These are phyloP conservation scores for Myiopsitta monachus DNA, from an alignment of 2,113 vertebrate genomes.

Conservation along the genomic window DNA sequence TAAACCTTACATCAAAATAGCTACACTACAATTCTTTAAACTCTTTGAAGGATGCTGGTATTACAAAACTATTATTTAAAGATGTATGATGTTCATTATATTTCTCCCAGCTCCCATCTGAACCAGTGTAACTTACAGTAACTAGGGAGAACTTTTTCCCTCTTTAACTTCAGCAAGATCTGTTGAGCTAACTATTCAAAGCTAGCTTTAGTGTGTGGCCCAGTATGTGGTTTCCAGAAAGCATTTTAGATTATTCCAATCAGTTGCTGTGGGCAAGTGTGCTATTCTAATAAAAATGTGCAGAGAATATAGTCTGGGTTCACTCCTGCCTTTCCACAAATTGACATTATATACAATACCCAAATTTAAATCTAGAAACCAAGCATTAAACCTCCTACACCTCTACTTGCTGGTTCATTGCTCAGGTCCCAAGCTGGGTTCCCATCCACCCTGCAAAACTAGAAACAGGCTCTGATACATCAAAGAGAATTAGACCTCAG, in stretches of 20 bases:
- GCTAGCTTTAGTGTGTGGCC: not conserved
- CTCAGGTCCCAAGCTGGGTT: not conserved
- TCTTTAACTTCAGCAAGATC: not conserved
- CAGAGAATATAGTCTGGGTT: not conserved
- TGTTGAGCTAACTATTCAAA: not conserved
- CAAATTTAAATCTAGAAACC: not conserved
- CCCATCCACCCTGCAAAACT: not conserved
- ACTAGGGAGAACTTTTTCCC: not conserved
- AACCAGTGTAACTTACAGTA: not conserved
- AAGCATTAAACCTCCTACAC: not conserved
- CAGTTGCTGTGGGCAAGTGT: not conserved
- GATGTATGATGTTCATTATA: not conserved
- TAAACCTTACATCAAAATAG: not conserved
- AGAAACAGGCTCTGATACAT: not conserved
- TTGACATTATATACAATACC: not conserved
- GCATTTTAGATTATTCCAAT: not conserved
- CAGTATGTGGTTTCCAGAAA: not conserved
- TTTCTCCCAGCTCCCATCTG: not conserved
- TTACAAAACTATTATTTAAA: not conserved
- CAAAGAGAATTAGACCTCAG: not conserved
- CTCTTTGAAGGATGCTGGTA: not conserved
- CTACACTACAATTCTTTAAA: not conserved
- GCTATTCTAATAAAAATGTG: not conserved
- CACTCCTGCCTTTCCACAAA: not conserved
- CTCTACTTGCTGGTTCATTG: not conserved